Base-by-base conservation (phyloP, 2,797 vertebrate species). In the Tauraco hartlaubi region DNA sequence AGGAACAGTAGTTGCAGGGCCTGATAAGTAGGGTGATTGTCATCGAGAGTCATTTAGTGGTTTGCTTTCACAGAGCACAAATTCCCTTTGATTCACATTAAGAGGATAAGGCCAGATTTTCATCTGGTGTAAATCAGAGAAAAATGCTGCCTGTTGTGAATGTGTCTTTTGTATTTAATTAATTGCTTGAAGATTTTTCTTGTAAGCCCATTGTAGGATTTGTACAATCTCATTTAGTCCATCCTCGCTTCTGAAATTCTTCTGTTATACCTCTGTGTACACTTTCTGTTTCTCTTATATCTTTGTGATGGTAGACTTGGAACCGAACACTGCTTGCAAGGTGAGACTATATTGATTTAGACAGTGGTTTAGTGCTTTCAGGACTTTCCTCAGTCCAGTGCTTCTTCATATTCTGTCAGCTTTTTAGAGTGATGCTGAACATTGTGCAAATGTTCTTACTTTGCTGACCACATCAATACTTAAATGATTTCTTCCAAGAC, bases 171-270 rank as follows among this genome's bases (percentile, higher is more conserved):
- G 66, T 84, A 64, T 86, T 78, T 72, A 92, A 90, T 95, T 94
- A 91, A 93, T 79, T 73, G 43, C 61, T 88, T 80, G 63, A 92
- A 86, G 76, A 37, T 90, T 94, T 93, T 88, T 63, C 48, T 64
- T 92, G 61, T 91, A 85, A 93, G 35, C 61, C 33, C 37, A 72
- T 92, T 93, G 73, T 59, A 75, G 80, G 88, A 93, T 90, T 96
- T 90, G 74, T 78, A 37, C 74, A 85, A 90, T 88, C 66, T 54
- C 35, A 78, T 92, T 90, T 88, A 84, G 58, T 90, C 58, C n/a
- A 20, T 68, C 69, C 39, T 75, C 84, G 25, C 44, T 69, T 85
- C 89, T 88, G 35, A 93, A 90, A 78, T 83, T 75, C 80, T 93
- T 78, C 66, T 62, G 3, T 64, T 90, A 29, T 21, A 33, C 31